Base-by-base conservation (phyloP, 53 echinoderm and acorn worm species). In the Temnopleurus reevesii region DNA sequence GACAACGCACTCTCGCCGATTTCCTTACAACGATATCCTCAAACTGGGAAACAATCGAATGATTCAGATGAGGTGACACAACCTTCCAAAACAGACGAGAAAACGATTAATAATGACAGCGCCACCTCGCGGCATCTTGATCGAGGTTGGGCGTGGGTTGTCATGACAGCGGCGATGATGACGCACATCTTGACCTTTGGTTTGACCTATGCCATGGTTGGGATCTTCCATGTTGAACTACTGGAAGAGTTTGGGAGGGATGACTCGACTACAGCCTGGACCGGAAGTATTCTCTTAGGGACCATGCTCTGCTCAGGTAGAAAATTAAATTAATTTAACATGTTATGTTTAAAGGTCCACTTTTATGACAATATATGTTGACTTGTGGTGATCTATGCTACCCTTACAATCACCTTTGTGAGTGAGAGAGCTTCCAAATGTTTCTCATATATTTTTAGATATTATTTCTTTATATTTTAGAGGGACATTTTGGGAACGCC, bases 151-250 rank as follows among this genome's bases (percentile, higher is more conserved):
- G 97, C 97, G 56, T 96, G 97, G 97, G 66, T 96, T 10, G 86
- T 96, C 53, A 95, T 96, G 92, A 45, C 92, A 5, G 93, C 97
- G 59, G 95, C 97, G 41, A 88, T 96, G 30, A 77, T 96, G 43
- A 96, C 97, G 5, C 97, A 96, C 66, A 95, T 96, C 12, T 43
- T 96, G 60, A 95, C 93, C 24, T 96, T 96, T 46, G 97, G 97
- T 7, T 76, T 93, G 65, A 89, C 92, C 45, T 96, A 96, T 59
- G 93, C 97, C n/a, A 93, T 93, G 27, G 91, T 96, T 0, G 97
- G 97, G 17, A 89, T 90, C 2, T 93, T 96, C 55, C 93, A 95
- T 36, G 93, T 95, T 44, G 97, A 96, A 83, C 89, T 96, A 34
- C 89, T 96, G 30, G 59, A 36, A 8, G 97, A 93, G 83, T 96